Evolutionary conservation across 1,140 invertebrate species (phyloP).

Genomic region (Drosophila tristis): DNA sequence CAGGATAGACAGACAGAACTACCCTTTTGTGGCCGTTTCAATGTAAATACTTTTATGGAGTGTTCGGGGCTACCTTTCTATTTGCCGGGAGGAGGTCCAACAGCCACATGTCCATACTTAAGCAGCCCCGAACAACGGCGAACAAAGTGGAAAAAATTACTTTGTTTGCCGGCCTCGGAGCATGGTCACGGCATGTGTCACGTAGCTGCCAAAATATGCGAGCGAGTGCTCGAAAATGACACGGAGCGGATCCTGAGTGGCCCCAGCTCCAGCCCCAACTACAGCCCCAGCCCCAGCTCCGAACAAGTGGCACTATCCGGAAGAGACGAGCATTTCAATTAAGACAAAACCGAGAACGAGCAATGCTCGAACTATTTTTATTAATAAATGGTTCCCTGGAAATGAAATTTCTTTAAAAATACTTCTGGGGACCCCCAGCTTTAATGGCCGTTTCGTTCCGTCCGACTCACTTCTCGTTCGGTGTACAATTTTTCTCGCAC

Average conservation of each 20-base stretch:
- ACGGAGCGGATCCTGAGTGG: slow-evolving; percentile 11
- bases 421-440: slow-evolving; percentile 20
- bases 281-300: background rate
- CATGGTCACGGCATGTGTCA: slow-evolving; percentile 68
- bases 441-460: slow-evolving; percentile 26
- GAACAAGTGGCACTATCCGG: slow-evolving; percentile 24
- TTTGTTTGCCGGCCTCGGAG: slow-evolving; percentile 59
- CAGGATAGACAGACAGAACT: slow-evolving; percentile 39
- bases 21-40: slow-evolving; percentile 57
- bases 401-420: slow-evolving; percentile 47
- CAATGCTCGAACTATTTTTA: slow-evolving; percentile 2
- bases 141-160: slow-evolving; percentile 57
- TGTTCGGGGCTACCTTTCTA: slow-evolving; percentile 53
- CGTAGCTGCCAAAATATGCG: slow-evolving; percentile 70
- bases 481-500: slow-evolving; percentile 59
- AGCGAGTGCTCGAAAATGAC: slow-evolving; percentile 66
- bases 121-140: slow-evolving; percentile 46
- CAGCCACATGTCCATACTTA: slow-evolving; percentile 68
- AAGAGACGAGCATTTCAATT: slow-evolving; percentile 70
- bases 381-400: slow-evolving; percentile 14
- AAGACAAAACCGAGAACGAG: slow-evolving; percentile 51
- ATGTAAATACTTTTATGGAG: slow-evolving; percentile 51
- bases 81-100: slow-evolving; percentile 40
- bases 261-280: no score
- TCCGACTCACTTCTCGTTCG: slow-evolving; percentile 56